A percentile compares a stretch with the other conserved stretches of the same genome.
Conservation (phyloP, 2,797 vertebrate species). For the Pristis pectinata region DNA sequence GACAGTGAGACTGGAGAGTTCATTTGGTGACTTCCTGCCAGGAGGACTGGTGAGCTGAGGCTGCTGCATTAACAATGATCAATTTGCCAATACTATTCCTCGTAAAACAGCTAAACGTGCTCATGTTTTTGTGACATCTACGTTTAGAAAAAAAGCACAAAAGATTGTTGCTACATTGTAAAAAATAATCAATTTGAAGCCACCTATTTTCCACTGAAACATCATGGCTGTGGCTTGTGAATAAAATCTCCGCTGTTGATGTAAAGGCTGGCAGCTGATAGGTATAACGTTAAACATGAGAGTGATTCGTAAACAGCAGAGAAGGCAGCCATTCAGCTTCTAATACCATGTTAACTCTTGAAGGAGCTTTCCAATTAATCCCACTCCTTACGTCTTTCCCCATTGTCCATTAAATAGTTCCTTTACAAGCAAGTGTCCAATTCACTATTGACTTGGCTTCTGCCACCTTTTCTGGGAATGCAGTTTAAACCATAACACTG, state of each 20-base stretch:
- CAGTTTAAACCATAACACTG: neutral
- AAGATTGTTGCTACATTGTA: neutral
- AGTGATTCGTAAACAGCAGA: neutral
- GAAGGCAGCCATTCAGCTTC: neutral
- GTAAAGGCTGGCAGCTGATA: neutral
- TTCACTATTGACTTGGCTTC: neutral
- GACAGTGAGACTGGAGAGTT: neutral
- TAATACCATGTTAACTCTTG: neutral
- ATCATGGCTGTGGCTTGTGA: neutral
- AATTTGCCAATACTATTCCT: neutral
- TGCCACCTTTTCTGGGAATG: neutral
- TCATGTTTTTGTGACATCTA: neutral
- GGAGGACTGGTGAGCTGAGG: neutral
- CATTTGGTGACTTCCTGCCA: neutral
- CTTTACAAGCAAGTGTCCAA: neutral
- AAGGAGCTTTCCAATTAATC: neutral
- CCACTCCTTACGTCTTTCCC: neutral
- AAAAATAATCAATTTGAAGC: neutral
- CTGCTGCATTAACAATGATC: neutral
- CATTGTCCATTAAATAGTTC: neutral
- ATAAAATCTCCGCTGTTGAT: neutral
- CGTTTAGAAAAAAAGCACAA: neutral
- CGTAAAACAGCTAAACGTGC: neutral
- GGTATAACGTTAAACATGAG: neutral
- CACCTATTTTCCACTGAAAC: neutral